Evolutionary conservation across 2,888 invertebrate genomes (phyloP), one percentile per base, ranked within the genome.

Genomic region (Aspidapion aeneum): DNA sequence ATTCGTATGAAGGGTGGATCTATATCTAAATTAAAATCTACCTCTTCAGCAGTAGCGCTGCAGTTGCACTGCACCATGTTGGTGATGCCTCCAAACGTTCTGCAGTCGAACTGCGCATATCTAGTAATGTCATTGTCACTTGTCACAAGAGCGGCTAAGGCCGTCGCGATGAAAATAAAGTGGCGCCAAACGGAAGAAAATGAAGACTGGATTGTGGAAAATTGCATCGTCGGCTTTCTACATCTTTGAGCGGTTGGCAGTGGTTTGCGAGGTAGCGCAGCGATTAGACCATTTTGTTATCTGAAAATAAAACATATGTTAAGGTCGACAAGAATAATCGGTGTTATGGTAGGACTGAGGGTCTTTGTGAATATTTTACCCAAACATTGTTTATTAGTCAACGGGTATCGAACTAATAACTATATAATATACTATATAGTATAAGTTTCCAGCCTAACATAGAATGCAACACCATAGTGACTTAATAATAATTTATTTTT

Each of bases 51-150:
- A 60, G 72, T 72, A 20, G 70, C 64, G 17, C 70, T 63, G 63
- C 79, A 79, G 58, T 70, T 71, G 63, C 79, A 80, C 21, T 62
- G 65, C 56, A 78, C 64, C 54, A 67, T 72, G 18, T 68, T 69
- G 59, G 63, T 68, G 19, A 71, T 74, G 16, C 78, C 78, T 20
- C 79, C 79, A 55, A 69, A 66, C 79, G 78, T 78, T 35, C 68
- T 65, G 63, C 80, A 80, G 18, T 77, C 76, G 65, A 74, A 79
- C 61, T 74, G 71, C 61, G 66, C 68, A 54, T 73, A 71, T 35
- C 70, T 71, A 2, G 77, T 77, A 61, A 79, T 73, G 62, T 75
- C 74, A 59, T 35, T 35, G 35, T 66, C 65, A 60, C 62, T 64
- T 60, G 61, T 49, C 18, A 57, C 58, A 22, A 61, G 7, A 19